phyloP scores from a whole-genome alignment of 1,140 invertebrate genomes.

The Trichoplusia ni region DNA sequence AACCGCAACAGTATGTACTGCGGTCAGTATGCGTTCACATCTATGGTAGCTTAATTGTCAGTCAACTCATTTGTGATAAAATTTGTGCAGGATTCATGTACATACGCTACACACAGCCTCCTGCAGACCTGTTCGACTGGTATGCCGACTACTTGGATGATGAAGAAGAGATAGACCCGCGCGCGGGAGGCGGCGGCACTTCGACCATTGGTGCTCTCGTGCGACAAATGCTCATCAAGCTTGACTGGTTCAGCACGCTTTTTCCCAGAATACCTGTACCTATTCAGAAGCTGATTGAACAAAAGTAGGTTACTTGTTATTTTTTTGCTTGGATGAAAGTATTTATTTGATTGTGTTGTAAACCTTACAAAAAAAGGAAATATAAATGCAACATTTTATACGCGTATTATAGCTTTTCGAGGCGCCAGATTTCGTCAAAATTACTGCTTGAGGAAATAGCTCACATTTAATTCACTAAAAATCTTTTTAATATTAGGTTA shows the following conservation, averaged over 20 bases:
- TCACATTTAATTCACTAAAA: background rate
- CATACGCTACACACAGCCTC: constrained; percentile 97
- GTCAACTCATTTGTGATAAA: background rate
- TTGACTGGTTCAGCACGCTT: constrained; percentile 99
- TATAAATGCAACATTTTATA: no score
- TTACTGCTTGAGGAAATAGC: no score
- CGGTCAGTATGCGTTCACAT: no score
- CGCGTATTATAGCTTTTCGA: no score
- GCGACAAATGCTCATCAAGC: constrained; percentile 95
- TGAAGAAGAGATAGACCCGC: constrained; percentile 97
- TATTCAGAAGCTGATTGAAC: constrained; percentile 95
- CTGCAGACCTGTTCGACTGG: constrained; percentile 97
- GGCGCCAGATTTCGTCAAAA: no score
- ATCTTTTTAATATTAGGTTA: constrained; percentile 49
- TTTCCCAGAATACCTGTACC: constrained; percentile 99
- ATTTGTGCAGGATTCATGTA: constrained; percentile 84
- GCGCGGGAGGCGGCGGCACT: constrained; percentile 96
- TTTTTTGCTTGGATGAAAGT: no score
- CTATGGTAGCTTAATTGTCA: background rate
- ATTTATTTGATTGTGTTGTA: no score
- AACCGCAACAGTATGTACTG: no score
- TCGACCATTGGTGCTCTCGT: constrained; percentile 98
- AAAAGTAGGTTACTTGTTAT: constrained; percentile 73
- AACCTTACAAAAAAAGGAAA: no score
- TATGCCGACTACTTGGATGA: constrained; percentile 98